These are phyloP conservation scores for Xenopus laevis DNA, from an alignment of 2,113 vertebrate species.

Conservation along the genomic window DNA sequence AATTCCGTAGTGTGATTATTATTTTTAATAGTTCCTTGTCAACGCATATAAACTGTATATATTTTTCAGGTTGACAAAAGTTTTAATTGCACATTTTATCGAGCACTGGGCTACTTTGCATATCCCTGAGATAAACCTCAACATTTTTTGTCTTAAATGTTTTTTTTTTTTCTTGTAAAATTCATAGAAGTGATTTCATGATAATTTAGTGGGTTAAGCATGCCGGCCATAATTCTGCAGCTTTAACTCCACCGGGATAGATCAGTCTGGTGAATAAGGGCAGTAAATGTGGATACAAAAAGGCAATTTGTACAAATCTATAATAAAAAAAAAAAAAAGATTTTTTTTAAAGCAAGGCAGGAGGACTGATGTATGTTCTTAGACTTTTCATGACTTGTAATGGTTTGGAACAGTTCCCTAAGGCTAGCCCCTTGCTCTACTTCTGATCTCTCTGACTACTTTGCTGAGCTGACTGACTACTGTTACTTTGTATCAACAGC, in stretches of 20 bases:
- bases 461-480: no score
- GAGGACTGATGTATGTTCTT: no score
- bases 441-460: no score
- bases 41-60: slow-evolving; percentile 24
- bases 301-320: slow-evolving; percentile 17
- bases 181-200: background rate
- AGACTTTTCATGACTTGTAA: no score
- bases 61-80: slow-evolving; percentile 34
- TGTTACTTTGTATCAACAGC: no score
- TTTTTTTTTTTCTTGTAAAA: background rate
- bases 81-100: slow-evolving; percentile 58
- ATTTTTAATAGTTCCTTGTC: slow-evolving; percentile 35
- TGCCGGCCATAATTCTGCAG: background rate
- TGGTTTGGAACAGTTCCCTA: no score
- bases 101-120: slow-evolving; percentile 58
- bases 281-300: slow-evolving; percentile 1
- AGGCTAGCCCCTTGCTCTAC: no score
- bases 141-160: background rate
- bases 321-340: background rate
- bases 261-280: background rate
- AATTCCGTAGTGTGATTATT: slow-evolving; percentile 51
- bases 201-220: background rate
- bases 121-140: slow-evolving; percentile 11
- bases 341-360: background rate
- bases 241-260: background rate